These are phyloP conservation scores for Plebejus argus DNA, from an alignment of 2,888 invertebrate genomes.

Conservation along the genomic window DNA sequence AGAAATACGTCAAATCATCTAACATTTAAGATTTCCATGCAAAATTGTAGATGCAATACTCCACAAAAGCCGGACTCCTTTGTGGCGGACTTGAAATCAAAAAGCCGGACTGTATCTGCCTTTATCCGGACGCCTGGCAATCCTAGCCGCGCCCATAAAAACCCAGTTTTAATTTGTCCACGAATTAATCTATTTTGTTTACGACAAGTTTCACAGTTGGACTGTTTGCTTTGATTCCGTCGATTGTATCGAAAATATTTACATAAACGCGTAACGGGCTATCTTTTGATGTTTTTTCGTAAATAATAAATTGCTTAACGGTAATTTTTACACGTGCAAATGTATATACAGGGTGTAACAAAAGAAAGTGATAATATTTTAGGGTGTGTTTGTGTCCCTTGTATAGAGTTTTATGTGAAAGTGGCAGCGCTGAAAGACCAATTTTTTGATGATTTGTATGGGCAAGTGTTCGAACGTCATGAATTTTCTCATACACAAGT, in stretches of 20 bases:
- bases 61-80: too few species aligned
- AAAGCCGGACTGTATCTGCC: not conserved
- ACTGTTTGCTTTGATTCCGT: constrained; percentile 5
- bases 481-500: too few species aligned
- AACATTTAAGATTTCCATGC: not conserved
- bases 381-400: too few species aligned
- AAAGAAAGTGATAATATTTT: too few species aligned
- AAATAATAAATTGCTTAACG: not conserved
- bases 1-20: too few species aligned
- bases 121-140: not conserved
- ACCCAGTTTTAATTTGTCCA: constrained; percentile 19
- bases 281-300: not conserved
- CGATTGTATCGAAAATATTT: constrained; percentile 4
- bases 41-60: not conserved
- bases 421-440: too few species aligned
- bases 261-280: not conserved
- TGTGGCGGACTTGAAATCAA: too few species aligned
- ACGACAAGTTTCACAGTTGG: not conserved
- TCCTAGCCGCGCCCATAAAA: constrained; percentile 3
- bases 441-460: too few species aligned
- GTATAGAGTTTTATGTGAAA: too few species aligned
- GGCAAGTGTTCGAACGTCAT: too few species aligned
- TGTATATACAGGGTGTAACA: too few species aligned
- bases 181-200: constrained; percentile 29
- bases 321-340: not conserved